Evolutionary conservation across 2,888 invertebrate genomes (phyloP).

Genomic region (Helleia helle): DNA sequence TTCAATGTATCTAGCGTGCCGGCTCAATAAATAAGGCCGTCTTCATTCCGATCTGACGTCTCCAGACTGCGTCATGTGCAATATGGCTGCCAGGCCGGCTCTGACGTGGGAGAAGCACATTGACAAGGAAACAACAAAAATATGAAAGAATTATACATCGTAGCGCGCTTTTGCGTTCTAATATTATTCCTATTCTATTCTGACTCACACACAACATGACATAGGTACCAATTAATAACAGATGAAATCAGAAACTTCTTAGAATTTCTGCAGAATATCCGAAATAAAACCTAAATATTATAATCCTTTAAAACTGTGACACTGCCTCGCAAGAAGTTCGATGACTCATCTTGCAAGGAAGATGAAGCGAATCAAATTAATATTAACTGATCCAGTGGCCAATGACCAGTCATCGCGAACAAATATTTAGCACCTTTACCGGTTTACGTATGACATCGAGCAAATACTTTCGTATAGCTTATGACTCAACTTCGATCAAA

Average conservation of each 20-base stretch:
- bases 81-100: background rate
- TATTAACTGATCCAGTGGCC: too few species aligned
- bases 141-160: background rate
- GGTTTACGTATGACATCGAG: constrained; percentile 14
- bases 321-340: too few species aligned
- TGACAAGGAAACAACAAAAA: background rate
- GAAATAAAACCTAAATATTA: too few species aligned
- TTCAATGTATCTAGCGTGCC: constrained; percentile 1
- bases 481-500: constrained; percentile 24
- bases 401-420: background rate
- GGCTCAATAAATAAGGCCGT: background rate
- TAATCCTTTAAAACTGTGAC: too few species aligned
- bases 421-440: background rate
- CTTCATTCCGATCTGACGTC: background rate
- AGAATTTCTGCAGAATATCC: too few species aligned
- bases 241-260: too few species aligned
- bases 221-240: too few species aligned
- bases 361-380: background rate
- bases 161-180: too few species aligned
- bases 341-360: background rate
- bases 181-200: too few species aligned
- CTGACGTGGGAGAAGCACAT: background rate
- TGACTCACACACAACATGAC: too few species aligned
- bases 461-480: constrained; percentile 12
- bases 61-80: background rate